A percentile compares a stretch with the other conserved stretches of the same genome.
Conservation (phyloP, 2,888 invertebrate genomes). For the Diarsia rubi region DNA sequence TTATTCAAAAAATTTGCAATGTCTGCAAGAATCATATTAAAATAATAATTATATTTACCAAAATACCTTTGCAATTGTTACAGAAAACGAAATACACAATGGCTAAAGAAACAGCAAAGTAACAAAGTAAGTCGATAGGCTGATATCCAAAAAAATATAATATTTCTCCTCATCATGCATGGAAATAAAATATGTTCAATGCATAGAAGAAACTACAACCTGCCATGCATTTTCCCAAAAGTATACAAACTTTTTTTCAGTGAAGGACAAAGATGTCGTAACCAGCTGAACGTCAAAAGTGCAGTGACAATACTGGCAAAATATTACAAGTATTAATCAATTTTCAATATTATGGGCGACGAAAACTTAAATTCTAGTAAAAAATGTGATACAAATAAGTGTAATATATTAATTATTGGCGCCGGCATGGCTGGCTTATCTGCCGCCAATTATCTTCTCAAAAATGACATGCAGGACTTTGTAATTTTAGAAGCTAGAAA, state of each 20-base stretch:
- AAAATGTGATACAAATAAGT: conserved; percentile 88
- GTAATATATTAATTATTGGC: conserved; percentile 95
- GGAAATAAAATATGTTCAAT: background rate
- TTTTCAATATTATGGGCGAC: conserved; percentile 89
- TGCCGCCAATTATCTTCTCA: conserved; percentile 95
- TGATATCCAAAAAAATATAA: too few relatives aligned
- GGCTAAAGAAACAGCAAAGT: background rate
- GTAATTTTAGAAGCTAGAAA: conserved; percentile 95
- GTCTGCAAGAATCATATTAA: background rate
- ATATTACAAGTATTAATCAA: conserved; percentile 77
- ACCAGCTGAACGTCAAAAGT: conserved; percentile 85
- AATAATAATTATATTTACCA: too few relatives aligned
- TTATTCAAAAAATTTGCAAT: background rate
- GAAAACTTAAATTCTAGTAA: conserved; percentile 88
- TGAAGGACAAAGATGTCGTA: conserved; percentile 75
- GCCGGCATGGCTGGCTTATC: conserved; percentile 96
- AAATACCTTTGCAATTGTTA: too few relatives aligned
- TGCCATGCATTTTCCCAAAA: conserved; percentile 14
- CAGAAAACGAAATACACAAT: background rate
- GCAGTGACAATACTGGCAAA: conserved; percentile 77
- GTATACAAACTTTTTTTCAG: conserved; percentile 1
- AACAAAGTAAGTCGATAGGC: too few relatives aligned
- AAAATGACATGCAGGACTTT: conserved; percentile 95
- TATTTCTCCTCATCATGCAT: background rate
- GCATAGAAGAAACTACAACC: background rate